phyloP scores from a whole-genome alignment of 2,113 vertebrate species.

The Lagopus leucura region DNA sequence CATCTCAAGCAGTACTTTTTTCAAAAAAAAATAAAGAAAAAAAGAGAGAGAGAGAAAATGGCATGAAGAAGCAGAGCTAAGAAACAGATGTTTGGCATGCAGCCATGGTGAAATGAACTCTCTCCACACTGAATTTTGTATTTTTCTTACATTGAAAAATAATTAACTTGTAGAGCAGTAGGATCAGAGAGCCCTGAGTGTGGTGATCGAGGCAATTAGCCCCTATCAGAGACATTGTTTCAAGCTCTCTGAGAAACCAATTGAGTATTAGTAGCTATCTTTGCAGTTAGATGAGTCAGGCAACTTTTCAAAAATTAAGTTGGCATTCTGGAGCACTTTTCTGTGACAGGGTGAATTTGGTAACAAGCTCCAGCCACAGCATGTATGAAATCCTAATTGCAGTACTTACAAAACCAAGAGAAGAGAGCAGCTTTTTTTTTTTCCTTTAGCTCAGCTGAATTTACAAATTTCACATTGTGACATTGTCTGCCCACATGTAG shows the following conservation, averaged over 20 bases:
- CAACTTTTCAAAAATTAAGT: conserved; percentile 7
- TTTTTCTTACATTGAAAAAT: conserved; percentile 42
- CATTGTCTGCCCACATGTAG: background rate
- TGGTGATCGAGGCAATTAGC: conserved; percentile 52
- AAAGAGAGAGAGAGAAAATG: background rate
- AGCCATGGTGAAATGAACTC: conserved; percentile 27
- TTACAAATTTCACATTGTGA: background rate
- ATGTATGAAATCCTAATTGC: background rate
- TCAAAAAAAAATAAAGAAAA: background rate
- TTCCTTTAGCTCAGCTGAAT: background rate
- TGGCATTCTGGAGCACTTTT: background rate
- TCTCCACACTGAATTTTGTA: conserved; percentile 30
- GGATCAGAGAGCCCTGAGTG: conserved; percentile 19
- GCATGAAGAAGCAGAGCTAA: background rate
- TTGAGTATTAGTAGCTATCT: conserved; percentile 28
- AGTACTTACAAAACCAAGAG: background rate
- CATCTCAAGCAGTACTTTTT: background rate
- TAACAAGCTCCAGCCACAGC: background rate
- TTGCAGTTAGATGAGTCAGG: conserved; percentile 30
- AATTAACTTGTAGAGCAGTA: conserved; percentile 58
- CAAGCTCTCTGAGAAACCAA: conserved; percentile 30
- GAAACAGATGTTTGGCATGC: conserved; percentile 44
- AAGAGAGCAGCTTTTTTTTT: background rate
- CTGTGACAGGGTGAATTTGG: background rate
- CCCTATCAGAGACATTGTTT: conserved; percentile 40